Conservation (phyloP, 2,797 vertebrate species). For the Triplophysa bombifrons region DNA sequence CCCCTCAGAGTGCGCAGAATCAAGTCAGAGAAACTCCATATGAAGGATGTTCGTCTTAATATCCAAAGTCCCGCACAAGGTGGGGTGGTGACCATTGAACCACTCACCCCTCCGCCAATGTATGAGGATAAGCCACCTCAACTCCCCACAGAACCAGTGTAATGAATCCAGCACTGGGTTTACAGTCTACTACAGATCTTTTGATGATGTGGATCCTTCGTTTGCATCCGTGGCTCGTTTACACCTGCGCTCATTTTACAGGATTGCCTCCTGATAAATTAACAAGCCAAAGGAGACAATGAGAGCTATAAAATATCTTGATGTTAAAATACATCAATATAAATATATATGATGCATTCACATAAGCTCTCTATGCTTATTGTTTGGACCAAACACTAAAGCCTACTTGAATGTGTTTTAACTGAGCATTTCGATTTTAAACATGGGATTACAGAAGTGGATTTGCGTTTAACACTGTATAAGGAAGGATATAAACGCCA, state of each 20-base stretch:
- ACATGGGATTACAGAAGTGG: background rate
- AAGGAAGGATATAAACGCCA: slow-evolving; percentile 7
- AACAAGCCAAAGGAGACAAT: background rate
- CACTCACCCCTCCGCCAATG: slow-evolving; percentile 91
- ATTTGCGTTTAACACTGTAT: background rate
- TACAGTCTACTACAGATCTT: background rate
- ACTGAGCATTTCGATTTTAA: background rate
- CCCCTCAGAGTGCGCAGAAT: slow-evolving; percentile 91
- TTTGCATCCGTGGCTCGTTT: slow-evolving; percentile 18
- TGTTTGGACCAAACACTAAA: slow-evolving; percentile 26
- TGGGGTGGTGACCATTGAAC: slow-evolving; percentile 83
- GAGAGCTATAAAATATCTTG: background rate
- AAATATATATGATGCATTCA: background rate
- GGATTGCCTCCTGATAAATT: background rate
- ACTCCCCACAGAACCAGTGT: slow-evolving; percentile 45
- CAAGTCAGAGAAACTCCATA: slow-evolving; percentile 93
- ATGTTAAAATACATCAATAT: no score
- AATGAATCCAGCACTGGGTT: background rate
- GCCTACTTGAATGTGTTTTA: slow-evolving; percentile 26
- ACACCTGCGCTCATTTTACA: background rate
- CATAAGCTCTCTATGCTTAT: background rate
- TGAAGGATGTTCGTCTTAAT: slow-evolving; percentile 89
- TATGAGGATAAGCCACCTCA: slow-evolving; percentile 80
- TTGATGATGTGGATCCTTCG: background rate
- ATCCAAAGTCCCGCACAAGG: slow-evolving; percentile 76